Percentiles rank a stretch among this genome's conserved stretches.
Conservation (phyloP, 2,797 vertebrate genomes). For the Fringilla coelebs region DNA sequence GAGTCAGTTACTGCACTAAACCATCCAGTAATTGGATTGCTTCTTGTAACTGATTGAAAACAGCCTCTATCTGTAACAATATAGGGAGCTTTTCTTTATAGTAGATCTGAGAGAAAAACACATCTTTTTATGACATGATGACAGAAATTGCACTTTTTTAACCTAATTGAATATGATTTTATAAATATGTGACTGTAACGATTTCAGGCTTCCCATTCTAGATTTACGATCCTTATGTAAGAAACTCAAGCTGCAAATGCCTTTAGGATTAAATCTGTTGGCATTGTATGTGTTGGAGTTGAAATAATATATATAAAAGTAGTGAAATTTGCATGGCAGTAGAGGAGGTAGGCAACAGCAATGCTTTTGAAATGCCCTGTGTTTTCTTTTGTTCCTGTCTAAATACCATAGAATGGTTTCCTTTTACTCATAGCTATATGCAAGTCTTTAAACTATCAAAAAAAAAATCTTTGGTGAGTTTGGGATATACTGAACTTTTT, state of each 20-base stretch:
- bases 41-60: slow-evolving; percentile 96
- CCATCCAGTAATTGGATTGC: slow-evolving; percentile 96
- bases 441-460: background rate
- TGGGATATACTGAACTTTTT: background rate
- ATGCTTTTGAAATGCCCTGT: background rate
- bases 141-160: slow-evolving; percentile 99
- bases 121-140: slow-evolving; percentile 97
- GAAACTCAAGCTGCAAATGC: slow-evolving; percentile 50
- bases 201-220: slow-evolving; percentile 81
- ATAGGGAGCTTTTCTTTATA: slow-evolving; percentile 75
- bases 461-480: background rate
- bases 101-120: slow-evolving; percentile 90
- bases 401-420: background rate
- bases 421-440: background rate
- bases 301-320: background rate
- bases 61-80: slow-evolving; percentile 87
- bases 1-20: slow-evolving; percentile 99
- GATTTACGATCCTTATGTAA: slow-evolving; percentile 77
- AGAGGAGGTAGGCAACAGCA: background rate
- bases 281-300: background rate
- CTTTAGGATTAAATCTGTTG: slow-evolving; percentile 25
- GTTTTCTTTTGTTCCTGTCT: background rate
- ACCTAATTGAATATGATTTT: slow-evolving; percentile 91
- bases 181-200: slow-evolving; percentile 88
- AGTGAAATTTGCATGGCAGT: background rate